Evolutionary conservation across 2,113 vertebrate genomes (phyloP), one percentile per base, ranked within the genome.

Genomic region (Microcebus ravelobensis): DNA sequence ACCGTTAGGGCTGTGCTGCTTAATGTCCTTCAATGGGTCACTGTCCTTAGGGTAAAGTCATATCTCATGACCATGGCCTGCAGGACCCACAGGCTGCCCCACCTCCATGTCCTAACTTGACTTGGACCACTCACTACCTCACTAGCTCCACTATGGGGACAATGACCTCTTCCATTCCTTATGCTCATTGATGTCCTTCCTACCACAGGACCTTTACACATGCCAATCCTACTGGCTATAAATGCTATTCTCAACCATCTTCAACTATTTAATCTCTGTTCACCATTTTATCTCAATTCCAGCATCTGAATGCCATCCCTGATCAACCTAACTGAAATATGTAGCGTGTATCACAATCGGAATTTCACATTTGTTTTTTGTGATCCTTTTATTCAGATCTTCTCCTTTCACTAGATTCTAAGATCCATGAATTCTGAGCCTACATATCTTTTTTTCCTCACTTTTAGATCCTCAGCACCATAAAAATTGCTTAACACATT

Each of bases 321-420:
- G 55, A 21, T 3, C 23, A 65, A 73, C n/a, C 1, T 36, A 70
- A 61, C 45, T 29, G 2, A 77, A 86, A 83, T 18, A 29, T 4
- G 9, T 2, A 52, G 4, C 7, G 25, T 6, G 17, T 18, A 27
- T 61, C 4, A 12, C 21, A n/a, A 18, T 0, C 57, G 48, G 6
- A 65, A 67, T 50, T 65, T 34, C 3, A 76, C 14, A 42, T n/a
- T 52, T 39, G 21, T 23, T 87, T 96, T 96, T 8, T 48, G 20
- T 67, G 45, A 85, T 68, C 59, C 34, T 63, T 91, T 88, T 29
- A 86, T 67, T 86, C 14, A 77, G 18, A 13, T 15, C 23, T 48
- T 25, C 81, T 29, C 29, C 31, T 71, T 4, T 18, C 18, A 23
- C 31, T 48, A 17, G 20, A 80, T 10, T 71, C 2, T n/a, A 45